Percentiles rank a stretch among this genome's conserved stretches.
These are phyloP conservation scores for Drosophila imparisetae DNA, from an alignment of 2,888 invertebrate species.

Conservation along the genomic window DNA sequence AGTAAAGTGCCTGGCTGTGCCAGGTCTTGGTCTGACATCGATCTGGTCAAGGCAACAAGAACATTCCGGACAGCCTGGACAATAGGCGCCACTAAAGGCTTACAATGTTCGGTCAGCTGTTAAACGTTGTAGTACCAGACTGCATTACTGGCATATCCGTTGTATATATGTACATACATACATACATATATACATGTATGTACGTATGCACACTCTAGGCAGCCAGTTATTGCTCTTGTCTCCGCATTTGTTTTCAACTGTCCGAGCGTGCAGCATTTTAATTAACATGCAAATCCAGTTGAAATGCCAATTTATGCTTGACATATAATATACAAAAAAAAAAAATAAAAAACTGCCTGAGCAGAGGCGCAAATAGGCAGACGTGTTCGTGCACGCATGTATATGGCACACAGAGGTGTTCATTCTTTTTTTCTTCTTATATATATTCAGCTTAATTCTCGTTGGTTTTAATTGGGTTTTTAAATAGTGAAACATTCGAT, in stretches of 20 bases:
- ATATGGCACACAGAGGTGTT: slow-evolving; percentile 29
- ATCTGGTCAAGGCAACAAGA: slow-evolving; percentile 52
- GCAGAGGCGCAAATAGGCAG: slow-evolving; percentile 23
- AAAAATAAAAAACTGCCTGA: slow-evolving; percentile 15
- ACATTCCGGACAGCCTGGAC: neutral
- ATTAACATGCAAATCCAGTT: slow-evolving; percentile 80
- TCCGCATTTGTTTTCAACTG: slow-evolving; percentile 74
- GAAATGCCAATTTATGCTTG: slow-evolving; percentile 79
- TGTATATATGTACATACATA: neutral
- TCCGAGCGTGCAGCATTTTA: slow-evolving; percentile 75
- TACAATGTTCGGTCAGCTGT: slow-evolving; percentile 69
- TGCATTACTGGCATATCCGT: slow-evolving; percentile 38
- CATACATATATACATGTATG: neutral
- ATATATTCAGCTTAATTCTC: slow-evolving; percentile 34
- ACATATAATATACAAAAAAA: slow-evolving; percentile 71
- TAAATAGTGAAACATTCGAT: slow-evolving; percentile 4
- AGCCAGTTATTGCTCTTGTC: slow-evolving; percentile 54
- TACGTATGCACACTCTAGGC: slow-evolving; percentile 21
- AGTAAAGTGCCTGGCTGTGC: slow-evolving; percentile 57
- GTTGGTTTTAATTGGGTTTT: slow-evolving; percentile 36
- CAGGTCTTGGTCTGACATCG: slow-evolving; percentile 66
- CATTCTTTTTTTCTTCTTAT: slow-evolving; percentile 11
- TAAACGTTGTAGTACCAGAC: slow-evolving; percentile 50
- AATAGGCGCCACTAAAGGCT: slow-evolving; percentile 48
- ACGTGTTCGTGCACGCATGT: neutral